Conservation (phyloP, 2,888 invertebrate genomes). For the Halictus quadricinctus region DNA sequence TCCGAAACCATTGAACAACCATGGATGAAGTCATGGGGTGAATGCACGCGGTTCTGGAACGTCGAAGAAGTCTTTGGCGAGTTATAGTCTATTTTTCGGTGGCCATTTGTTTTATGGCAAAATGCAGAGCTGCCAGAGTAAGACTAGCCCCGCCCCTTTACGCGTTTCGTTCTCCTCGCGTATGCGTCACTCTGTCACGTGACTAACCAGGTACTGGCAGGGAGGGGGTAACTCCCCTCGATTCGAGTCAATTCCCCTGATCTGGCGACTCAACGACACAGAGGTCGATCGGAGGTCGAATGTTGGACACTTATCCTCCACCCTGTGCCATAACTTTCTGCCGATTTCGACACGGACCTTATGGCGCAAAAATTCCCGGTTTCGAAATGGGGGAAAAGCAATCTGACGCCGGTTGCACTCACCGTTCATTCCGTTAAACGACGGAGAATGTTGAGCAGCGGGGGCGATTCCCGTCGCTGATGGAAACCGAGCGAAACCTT, state of each 20-base stretch:
- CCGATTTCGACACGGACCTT: background rate
- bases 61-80: background rate
- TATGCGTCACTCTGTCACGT: no score
- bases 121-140: no score
- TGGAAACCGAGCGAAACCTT: constrained; percentile 74
- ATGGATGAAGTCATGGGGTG: background rate
- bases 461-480: constrained; percentile 44
- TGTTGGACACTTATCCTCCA: background rate
- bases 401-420: background rate
- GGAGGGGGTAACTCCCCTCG: no score
- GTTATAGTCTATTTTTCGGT: no score
- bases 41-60: background rate
- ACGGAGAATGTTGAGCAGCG: constrained; percentile 2
- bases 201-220: no score
- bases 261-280: no score
- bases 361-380: background rate
- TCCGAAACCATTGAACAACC: background rate
- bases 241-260: no score
- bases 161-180: no score
- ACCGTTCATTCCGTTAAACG: background rate
- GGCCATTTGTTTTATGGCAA: no score
- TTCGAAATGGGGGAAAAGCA: background rate
- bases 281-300: background rate
- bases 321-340: background rate
- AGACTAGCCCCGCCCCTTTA: no score